Evolutionary conservation across 2,888 invertebrate species (phyloP).

Genomic region (Tenthredo amoena): DNA sequence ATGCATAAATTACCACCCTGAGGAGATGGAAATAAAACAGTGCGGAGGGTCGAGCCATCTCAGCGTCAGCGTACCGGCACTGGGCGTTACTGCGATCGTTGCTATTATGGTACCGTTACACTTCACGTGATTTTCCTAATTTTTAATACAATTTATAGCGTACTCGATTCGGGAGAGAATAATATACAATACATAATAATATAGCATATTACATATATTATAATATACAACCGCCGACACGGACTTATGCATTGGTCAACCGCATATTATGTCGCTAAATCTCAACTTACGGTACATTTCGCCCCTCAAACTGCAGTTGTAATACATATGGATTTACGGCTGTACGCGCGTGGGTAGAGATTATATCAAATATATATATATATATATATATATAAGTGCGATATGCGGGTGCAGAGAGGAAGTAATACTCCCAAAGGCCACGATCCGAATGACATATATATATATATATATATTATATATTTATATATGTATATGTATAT

Average conservation of each 20-base stretch:
- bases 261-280: slow-evolving; percentile 11
- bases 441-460: slow-evolving; percentile 3
- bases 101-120: slow-evolving; percentile 3
- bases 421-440: background rate
- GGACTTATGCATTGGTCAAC: background rate
- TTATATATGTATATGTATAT: too few species aligned
- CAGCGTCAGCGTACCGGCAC: slow-evolving; percentile 53
- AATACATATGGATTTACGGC: background rate
- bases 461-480: background rate
- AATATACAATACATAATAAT: slow-evolving; percentile 14
- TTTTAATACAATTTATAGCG: slow-evolving; percentile 16
- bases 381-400: background rate
- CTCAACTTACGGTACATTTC: background rate
- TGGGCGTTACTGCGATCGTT: slow-evolving; percentile 20
- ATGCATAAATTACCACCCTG: slow-evolving; percentile 94
- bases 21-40: slow-evolving; percentile 81
- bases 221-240: slow-evolving; percentile 27
- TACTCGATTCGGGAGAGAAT: slow-evolving; percentile 9
- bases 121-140: slow-evolving; percentile 45
- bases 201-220: slow-evolving; percentile 15
- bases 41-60: slow-evolving; percentile 69
- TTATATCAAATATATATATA: background rate
- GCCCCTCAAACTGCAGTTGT: background rate
- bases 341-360: background rate
- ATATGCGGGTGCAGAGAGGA: background rate